These are phyloP conservation scores for Papilio aristodemus DNA, from an alignment of 1,140 invertebrate species.

Conservation along the genomic window DNA sequence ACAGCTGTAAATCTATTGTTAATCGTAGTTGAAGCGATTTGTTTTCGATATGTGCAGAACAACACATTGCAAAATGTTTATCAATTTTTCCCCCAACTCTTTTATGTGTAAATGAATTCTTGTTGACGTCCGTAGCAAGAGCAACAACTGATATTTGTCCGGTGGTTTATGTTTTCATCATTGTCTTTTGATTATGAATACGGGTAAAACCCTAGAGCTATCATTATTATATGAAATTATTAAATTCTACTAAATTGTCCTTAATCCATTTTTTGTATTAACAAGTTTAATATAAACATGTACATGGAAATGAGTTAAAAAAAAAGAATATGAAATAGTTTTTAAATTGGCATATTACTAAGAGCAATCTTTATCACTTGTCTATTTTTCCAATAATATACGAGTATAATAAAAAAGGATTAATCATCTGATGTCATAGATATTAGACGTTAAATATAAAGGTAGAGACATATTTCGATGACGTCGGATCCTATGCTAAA, in stretches of 20 bases:
- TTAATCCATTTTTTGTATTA: not conserved
- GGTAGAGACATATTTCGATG: not conserved
- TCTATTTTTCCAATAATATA: too few species aligned
- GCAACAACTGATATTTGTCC: not conserved
- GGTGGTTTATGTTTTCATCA: not conserved
- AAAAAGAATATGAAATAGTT: too few species aligned
- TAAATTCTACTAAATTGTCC: not conserved
- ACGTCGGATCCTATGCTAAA: not conserved
- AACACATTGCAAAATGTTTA: conserved; percentile 14
- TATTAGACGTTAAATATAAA: too few species aligned
- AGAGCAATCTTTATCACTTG: too few species aligned
- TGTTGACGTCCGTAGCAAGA: conserved; percentile 5
- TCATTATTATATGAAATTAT: not conserved
- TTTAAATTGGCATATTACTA: too few species aligned
- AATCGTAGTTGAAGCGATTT: not conserved
- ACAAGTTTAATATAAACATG: not conserved
- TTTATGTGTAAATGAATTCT: conserved; percentile 22
- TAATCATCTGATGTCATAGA: too few species aligned
- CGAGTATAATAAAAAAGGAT: too few species aligned
- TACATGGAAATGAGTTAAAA: too few species aligned
- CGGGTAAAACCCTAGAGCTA: conserved; percentile 4
- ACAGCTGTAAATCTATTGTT: not conserved
- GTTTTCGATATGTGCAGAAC: not conserved
- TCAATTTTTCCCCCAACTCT: conserved; percentile 8
- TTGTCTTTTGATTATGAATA: conserved; percentile 14